Conservation (phyloP, 2,113 vertebrate genomes). For the Tragelaphus imberbis region DNA sequence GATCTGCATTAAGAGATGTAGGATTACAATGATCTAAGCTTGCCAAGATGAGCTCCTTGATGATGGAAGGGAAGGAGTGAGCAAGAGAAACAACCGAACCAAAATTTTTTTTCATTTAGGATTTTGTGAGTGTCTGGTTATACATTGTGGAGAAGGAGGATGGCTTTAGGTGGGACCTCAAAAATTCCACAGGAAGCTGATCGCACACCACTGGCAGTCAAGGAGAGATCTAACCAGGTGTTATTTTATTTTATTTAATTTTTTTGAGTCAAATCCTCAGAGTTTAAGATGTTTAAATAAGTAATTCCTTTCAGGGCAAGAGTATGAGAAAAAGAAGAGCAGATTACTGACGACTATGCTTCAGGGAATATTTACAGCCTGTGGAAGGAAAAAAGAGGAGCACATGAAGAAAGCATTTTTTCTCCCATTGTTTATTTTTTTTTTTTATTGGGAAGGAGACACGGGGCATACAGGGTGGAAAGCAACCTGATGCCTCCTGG, state of each 20-base stretch:
- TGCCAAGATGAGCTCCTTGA: neutral
- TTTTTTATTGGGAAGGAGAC: constrained; percentile 49
- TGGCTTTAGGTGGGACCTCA: neutral
- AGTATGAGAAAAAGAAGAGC: neutral
- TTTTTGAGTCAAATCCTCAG: neutral
- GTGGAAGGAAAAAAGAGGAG: neutral
- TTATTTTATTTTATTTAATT: neutral
- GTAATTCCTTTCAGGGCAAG: neutral
- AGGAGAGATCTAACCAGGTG: neutral
- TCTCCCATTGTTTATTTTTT: neutral
- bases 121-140: neutral
- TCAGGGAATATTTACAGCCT: neutral
- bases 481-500: neutral
- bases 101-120: rapidly evolving
- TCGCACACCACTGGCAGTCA: neutral
- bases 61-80: neutral
- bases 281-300: neutral
- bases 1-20: neutral
- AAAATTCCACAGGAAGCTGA: neutral
- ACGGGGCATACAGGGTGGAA: neutral
- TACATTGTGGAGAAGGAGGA: neutral
- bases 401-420: neutral
- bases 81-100: neutral
- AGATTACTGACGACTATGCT: neutral
- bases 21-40: neutral